A percentile compares a stretch with the other conserved stretches of the same genome.
Evolutionary conservation across 2,113 vertebrate species (phyloP).

Genomic region (Equus przewalskii): DNA sequence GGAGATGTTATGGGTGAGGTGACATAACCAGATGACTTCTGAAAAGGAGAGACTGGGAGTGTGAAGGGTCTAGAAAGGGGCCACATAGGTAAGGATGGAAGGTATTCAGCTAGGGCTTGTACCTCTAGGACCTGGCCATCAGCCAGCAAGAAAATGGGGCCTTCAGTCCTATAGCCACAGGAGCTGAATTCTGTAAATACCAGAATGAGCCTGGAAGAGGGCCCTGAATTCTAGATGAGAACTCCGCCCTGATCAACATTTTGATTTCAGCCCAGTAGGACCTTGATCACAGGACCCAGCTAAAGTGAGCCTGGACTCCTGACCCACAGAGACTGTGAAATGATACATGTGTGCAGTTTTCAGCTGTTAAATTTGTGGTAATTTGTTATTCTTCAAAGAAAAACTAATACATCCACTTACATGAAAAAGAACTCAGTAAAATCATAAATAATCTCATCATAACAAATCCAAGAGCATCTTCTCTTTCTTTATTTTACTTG

Average conservation of each 20-base stretch:
- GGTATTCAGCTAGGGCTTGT: accelerated
- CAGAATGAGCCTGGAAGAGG: not conserved
- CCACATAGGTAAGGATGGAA: not conserved
- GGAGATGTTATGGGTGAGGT: not conserved
- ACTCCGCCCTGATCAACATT: no score
- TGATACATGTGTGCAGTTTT: no score
- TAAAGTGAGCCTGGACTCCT: no score
- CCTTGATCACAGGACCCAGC: not conserved
- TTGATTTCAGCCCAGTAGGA: not conserved
- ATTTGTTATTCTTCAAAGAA: not conserved
- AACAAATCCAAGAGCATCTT: not conserved
- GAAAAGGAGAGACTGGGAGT: no score
- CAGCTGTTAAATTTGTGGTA: not conserved
- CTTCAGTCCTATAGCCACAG: no score
- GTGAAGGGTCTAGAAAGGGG: accelerated
- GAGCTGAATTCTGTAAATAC: not conserved
- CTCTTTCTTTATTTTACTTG: not conserved
- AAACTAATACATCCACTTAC: not conserved
- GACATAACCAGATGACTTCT: not conserved
- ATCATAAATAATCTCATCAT: not conserved
- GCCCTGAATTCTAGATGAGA: not conserved
- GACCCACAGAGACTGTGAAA: not conserved
- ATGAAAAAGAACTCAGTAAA: not conserved
- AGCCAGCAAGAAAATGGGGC: not conserved
- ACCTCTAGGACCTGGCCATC: no score